Evolutionary conservation across 2,113 vertebrate species (phyloP).

Genomic region (Leucoraja erinaceus): DNA sequence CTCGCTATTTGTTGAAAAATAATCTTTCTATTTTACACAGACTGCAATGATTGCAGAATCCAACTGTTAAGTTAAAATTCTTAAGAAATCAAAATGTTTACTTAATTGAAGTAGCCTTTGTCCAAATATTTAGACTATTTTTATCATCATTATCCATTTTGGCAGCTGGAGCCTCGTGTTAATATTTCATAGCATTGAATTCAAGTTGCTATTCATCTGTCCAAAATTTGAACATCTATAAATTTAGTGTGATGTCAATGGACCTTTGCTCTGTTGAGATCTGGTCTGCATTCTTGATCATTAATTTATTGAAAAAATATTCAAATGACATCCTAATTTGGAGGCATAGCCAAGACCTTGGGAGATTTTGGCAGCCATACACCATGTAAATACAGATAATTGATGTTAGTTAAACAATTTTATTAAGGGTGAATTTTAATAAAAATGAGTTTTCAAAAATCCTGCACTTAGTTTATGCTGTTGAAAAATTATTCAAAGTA

Average conservation of each 20-base stretch:
- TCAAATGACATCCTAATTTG: neutral
- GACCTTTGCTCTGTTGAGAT: neutral
- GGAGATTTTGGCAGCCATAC: neutral
- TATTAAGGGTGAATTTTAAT: neutral
- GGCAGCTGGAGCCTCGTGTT: neutral
- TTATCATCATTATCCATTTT: neutral
- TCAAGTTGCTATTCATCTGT: neutral
- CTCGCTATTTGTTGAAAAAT: no score
- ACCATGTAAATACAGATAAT: neutral
- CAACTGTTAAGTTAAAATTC: neutral
- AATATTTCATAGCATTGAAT: neutral
- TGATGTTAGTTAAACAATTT: neutral
- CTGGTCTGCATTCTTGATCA: neutral
- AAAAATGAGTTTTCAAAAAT: neutral
- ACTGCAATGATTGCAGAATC: neutral
- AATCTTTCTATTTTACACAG: neutral
- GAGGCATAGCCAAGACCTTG: no score
- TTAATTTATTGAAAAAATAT: neutral
- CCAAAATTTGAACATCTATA: neutral
- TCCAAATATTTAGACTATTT: conserved; percentile 8
- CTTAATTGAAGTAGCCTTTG: neutral
- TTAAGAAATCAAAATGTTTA: neutral
- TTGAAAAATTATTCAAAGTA: neutral
- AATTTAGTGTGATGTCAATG: neutral
- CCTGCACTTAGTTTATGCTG: neutral